phyloP scores from a whole-genome alignment of 2,797 vertebrate genomes.

The Lacerta viridis region DNA sequence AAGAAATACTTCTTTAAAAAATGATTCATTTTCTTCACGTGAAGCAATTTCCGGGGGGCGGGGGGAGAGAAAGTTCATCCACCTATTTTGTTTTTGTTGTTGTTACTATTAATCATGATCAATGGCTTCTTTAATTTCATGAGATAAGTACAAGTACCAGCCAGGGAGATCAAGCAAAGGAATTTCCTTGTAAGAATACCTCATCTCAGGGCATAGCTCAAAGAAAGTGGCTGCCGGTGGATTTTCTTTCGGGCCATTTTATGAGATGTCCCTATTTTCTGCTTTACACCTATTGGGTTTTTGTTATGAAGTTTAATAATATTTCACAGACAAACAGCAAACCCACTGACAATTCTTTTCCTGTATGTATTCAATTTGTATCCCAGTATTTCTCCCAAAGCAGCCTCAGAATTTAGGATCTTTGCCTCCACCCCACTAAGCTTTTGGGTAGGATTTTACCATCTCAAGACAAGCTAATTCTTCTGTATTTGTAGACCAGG shows the following conservation, averaged over 20 bases:
- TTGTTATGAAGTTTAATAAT: no score
- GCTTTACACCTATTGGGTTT: no score
- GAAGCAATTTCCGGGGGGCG: not conserved
- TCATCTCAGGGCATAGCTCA: not conserved
- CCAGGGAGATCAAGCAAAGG: not conserved
- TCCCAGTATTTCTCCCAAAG: not conserved
- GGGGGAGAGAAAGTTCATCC: not conserved
- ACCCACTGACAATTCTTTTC: not conserved
- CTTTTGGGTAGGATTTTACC: no score
- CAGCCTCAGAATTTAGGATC: not conserved
- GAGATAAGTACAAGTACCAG: not conserved
- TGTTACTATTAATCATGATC: not conserved
- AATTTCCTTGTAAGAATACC: not conserved
- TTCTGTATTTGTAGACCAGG: no score
- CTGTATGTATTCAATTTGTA: no score
- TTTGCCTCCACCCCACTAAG: no score
- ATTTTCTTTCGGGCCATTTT: not conserved
- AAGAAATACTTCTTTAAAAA: not conserved
- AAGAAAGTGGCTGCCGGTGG: not conserved
- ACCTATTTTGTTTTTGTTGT: not conserved
- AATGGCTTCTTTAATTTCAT: not conserved
- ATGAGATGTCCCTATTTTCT: not conserved
- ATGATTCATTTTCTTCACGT: not conserved
- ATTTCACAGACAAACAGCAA: not conserved
- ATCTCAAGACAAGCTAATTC: no score